Conservation (phyloP, 2,113 vertebrate genomes). For the Sinocyclocheilus grahami region DNA sequence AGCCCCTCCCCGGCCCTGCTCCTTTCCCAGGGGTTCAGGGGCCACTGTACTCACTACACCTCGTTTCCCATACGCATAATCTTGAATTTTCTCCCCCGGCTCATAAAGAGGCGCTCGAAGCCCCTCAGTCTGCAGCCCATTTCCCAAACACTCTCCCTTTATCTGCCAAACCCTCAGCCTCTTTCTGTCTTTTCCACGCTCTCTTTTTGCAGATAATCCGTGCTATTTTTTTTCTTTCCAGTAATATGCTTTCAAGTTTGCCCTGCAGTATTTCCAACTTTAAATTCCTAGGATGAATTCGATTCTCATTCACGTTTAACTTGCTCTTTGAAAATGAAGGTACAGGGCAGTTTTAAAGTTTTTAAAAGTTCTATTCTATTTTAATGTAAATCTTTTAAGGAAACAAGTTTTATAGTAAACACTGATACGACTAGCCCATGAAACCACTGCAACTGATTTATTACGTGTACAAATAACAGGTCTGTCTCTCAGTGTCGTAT, state of each 20-base stretch:
- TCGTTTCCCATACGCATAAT: slow-evolving; percentile 43
- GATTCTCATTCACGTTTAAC: neutral
- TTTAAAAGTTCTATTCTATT: too few relatives aligned
- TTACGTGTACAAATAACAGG: neutral
- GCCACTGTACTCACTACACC: slow-evolving; percentile 40
- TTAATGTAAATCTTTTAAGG: neutral
- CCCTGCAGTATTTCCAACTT: neutral
- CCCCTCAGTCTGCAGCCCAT: slow-evolving; percentile 35
- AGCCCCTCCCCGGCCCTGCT: slow-evolving; percentile 16
- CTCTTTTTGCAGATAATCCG: slow-evolving; percentile 22
- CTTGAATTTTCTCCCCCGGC: neutral
- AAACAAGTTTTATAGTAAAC: neutral
- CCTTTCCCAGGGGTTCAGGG: slow-evolving; percentile 43
- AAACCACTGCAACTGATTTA: too few relatives aligned
- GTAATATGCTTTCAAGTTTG: slow-evolving; percentile 15
- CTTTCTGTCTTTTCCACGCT: slow-evolving; percentile 8
- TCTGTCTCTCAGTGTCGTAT: neutral
- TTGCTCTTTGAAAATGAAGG: neutral
- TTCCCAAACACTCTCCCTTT: slow-evolving; percentile 42
- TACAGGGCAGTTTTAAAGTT: too few relatives aligned
- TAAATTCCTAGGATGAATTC: neutral
- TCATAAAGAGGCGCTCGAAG: slow-evolving; percentile 36
- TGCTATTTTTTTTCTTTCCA: neutral
- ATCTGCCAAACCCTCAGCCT: slow-evolving; percentile 15
- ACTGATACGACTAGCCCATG: neutral